These are phyloP conservation scores for Eolophus roseicapilla DNA, from an alignment of 2,113 vertebrate species.

Conservation along the genomic window DNA sequence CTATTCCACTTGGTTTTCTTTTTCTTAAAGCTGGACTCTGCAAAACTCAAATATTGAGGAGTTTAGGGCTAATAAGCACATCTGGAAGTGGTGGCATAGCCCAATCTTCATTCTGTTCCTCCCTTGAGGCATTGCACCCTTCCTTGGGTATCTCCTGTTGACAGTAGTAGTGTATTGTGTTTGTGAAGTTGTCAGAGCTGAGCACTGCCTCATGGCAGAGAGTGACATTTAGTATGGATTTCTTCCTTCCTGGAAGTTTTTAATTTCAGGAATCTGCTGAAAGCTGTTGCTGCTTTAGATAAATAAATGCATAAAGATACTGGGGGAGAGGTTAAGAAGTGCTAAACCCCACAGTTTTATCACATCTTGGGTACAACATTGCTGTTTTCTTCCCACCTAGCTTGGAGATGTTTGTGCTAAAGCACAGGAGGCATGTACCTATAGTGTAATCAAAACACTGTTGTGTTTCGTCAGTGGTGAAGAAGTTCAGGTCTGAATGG, in stretches of 20 bases:
- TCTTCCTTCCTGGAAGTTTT: not conserved
- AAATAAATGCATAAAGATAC: not conserved
- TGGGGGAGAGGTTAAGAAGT: not conserved
- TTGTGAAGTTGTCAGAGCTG: not conserved
- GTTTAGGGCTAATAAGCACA: not conserved
- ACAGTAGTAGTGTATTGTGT: not conserved
- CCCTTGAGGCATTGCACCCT: not conserved
- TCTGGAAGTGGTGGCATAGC: not conserved
- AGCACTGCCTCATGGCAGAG: not conserved
- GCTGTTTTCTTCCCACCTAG: not conserved
- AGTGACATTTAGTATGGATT: not conserved
- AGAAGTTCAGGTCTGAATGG: not conserved
- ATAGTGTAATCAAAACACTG: not conserved
- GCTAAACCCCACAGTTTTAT: not conserved
- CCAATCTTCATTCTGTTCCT: fast-evolving
- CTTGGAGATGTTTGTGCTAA: not conserved
- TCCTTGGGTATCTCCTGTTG: not conserved
- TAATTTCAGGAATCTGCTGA: not conserved
- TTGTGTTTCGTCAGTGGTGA: not conserved
- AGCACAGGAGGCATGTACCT: not conserved
- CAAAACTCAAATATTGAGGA: not conserved
- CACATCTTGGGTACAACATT: not conserved
- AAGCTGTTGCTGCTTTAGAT: not conserved
- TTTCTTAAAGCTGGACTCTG: not conserved
- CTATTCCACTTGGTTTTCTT: not conserved